Evolutionary conservation across 2,888 invertebrate species (phyloP), one percentile per base, ranked within the genome.

Genomic region (Tenthredo amoena): DNA sequence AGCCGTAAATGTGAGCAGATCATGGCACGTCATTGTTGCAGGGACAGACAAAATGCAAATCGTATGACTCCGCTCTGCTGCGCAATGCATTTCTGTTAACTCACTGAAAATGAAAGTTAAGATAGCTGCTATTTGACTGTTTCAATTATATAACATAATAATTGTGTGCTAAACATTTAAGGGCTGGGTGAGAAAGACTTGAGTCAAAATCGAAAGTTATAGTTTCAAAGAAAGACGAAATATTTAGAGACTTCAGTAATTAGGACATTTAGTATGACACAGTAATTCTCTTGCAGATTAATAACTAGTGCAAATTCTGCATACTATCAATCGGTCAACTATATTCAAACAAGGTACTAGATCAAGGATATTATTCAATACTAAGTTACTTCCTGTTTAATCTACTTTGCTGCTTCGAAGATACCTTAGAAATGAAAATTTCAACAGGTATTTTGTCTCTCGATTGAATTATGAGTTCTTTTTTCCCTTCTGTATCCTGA

Each of bases 1-100:
- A 0, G 98, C 98, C 47, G 98, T 97, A 93, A 99, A 99, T 31
- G 97, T 97, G 50, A 99, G 94, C 79, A 99, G 94, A 94, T 99
- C 99, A 87, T 98, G 97, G 87, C 99, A 99, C 15, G 98, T 98
- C 91, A 99, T 96, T 3, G 97, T 97, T 0, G 98, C 97, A 0
- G 99, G 99, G 26, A 99, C 98, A 0, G 98, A 97, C 62, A 99
- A 94, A 88, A 99, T 95, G 90, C 99, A 99, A 3, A 99, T 94
- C 86, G 97, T 97, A 90, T 98, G 96, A 84, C 98, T 98, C 71
- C 95, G 94, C 40, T 96, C 95, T 31, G 95, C 95, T 50, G 95
- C 95, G 89, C 95, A 95, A 86, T 96, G 96, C 81, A 96, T 95
- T 89, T 96, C 96, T 85, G 96, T 97, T 86, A 97, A 94, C 91